Evolutionary conservation across 2,797 vertebrate genomes (phyloP), one percentile per base, ranked within the genome.

Genomic region (Todus mexicanus): DNA sequence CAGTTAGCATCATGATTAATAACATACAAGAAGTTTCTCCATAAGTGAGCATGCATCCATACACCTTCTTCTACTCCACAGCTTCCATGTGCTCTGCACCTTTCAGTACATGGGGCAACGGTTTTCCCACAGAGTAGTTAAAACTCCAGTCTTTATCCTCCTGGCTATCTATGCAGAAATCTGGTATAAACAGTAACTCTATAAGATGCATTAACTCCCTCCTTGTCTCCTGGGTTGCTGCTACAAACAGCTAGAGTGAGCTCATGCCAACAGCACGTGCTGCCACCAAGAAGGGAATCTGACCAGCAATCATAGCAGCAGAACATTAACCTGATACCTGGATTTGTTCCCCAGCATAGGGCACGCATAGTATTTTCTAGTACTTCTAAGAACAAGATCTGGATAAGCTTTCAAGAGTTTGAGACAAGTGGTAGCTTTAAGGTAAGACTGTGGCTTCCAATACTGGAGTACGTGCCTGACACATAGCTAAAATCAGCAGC

Each of bases 301-400:
- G 25, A 42, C 13, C 54, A 74, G 37, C 15, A 14, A 48, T 11
- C 26, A 50, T 0, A 48, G 84, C 43, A 86, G 86, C 17, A 77
- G 40, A 71, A 87, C 33, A 12, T 59, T 23, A 79, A 15, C 50
- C 7, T 3, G 4, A 42, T 47, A 31, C 21, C 48, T 77, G 63
- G 61, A 75, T 56, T 50, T 7, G 38, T 26, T 65, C 45, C 35
- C 22, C 35, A 54, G 26, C 9, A 10, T 20, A 69, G 43, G 15
- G 63, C 1, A 4, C 3, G 3, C 0, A 0, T 1, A 33, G 11
- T 50, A 53, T 40, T 60, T 76, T 66, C 64, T 72, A 48, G 43
- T 0, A 4, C 31, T 81, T 89, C 25, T 27, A 31, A 66, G 70
- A 81, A 71, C 10, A 85, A 75, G 54, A 78, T 40, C 66, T 73